A percentile compares a stretch with the other conserved stretches of the same genome.
Conservation (phyloP, 2,888 invertebrate genomes). For the Griposia aprilina region DNA sequence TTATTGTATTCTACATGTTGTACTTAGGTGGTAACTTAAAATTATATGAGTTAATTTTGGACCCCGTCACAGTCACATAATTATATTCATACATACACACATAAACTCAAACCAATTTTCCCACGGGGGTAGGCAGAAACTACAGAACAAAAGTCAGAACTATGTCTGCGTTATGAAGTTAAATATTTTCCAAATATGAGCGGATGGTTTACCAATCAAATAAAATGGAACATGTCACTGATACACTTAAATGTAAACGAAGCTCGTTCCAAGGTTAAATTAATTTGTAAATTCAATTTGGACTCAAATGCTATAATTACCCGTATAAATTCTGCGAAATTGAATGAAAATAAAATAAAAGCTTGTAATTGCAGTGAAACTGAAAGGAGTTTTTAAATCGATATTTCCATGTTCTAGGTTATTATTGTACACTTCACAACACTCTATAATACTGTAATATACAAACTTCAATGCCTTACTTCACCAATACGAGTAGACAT, state of each 20-base stretch:
- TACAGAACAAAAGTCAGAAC: background rate
- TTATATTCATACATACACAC: background rate
- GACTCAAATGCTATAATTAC: background rate
- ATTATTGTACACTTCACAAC: no score
- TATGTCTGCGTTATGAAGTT: background rate
- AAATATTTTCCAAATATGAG: background rate
- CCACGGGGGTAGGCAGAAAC: background rate
- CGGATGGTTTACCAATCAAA: background rate
- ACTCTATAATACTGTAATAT: background rate
- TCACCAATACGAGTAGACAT: background rate
- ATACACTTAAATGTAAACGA: background rate
- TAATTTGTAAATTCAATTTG: background rate
- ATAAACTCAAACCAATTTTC: background rate
- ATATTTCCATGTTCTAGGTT: constrained; percentile 1
- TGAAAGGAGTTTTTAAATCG: constrained; percentile 3
- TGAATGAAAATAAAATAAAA: background rate
- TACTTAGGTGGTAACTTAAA: background rate
- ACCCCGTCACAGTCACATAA: background rate
- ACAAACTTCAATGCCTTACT: background rate
- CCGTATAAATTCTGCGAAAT: constrained; percentile 16
- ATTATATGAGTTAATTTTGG: background rate
- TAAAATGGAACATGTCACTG: background rate
- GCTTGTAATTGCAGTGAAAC: background rate
- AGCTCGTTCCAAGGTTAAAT: background rate
- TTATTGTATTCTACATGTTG: background rate